A percentile compares a stretch with the other conserved stretches of the same genome.
Evolutionary conservation across 2,888 invertebrate species (phyloP).

Genomic region (Stramonita haemastoma): DNA sequence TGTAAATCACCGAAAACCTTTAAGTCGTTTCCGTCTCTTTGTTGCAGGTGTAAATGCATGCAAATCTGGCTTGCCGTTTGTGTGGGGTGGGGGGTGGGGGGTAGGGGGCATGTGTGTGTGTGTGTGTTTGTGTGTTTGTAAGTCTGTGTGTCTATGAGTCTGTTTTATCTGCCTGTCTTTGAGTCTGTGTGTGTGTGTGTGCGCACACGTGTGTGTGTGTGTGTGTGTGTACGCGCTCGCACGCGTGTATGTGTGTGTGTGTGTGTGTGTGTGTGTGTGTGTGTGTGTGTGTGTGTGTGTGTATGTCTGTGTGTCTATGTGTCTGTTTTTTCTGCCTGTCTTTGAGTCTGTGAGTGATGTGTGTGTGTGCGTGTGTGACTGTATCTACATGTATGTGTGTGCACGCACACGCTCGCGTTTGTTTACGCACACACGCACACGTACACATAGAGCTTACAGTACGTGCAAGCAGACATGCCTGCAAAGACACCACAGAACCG

Average conservation of each 20-base stretch:
- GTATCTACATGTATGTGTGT: background rate
- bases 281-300: conserved; percentile 29
- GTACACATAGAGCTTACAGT: background rate
- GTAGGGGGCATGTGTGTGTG: background rate
- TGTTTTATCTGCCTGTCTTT: background rate
- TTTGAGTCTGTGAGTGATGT: background rate
- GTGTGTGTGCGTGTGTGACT: background rate
- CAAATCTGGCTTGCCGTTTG: background rate
- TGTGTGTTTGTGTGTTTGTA: background rate
- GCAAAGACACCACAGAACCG: too few relatives aligned
- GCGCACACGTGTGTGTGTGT: conserved; percentile 32
- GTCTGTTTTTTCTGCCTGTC: background rate
- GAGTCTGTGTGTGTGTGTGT: background rate
- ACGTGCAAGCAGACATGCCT: too few relatives aligned
- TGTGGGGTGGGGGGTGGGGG: background rate
- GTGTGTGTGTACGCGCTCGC: conserved; percentile 36
- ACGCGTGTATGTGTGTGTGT: background rate
- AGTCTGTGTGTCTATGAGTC: background rate
- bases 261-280: conserved; percentile 20
- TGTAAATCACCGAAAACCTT: too few relatives aligned
- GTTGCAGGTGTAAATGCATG: too few relatives aligned
- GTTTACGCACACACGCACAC: background rate
- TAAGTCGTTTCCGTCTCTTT: too few relatives aligned
- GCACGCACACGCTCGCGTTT: background rate
- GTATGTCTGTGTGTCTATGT: background rate